A percentile compares a stretch with the other conserved stretches of the same genome.
These are phyloP conservation scores for Hyperoplus immaculatus DNA, from an alignment of 2,797 vertebrate species.

Conservation along the genomic window DNA sequence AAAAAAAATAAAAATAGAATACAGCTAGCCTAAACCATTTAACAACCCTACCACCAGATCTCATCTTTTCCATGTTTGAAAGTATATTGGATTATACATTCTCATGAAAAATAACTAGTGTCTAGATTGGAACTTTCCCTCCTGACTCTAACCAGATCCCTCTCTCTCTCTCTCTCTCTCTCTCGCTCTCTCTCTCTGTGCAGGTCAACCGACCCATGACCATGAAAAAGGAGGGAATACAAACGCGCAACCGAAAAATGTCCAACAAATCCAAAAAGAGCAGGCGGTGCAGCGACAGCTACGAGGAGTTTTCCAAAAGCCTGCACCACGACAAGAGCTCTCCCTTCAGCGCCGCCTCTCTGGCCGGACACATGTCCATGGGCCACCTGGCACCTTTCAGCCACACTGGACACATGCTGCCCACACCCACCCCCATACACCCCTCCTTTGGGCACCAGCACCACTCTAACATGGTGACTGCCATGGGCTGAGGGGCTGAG, in stretches of 20 bases:
- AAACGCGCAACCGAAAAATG: constrained; percentile 99
- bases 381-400: constrained; percentile 92
- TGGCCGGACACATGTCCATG: constrained; percentile 93
- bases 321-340: constrained; percentile 94
- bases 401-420: constrained; percentile 95
- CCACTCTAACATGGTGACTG: constrained; percentile 96
- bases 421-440: constrained; percentile 95
- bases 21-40: too few relatives aligned
- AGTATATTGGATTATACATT: background rate
- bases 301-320: constrained; percentile 94
- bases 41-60: background rate
- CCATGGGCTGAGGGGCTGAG: constrained; percentile 90
- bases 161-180: constrained; percentile 14
- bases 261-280: constrained; percentile 98
- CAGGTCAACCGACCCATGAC: constrained; percentile 98
- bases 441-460: constrained; percentile 95
- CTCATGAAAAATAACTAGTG: background rate
- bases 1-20: background rate
- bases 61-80: background rate
- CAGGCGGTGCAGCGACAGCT: constrained; percentile 90
- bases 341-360: constrained; percentile 91
- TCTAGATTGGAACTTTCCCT: background rate
- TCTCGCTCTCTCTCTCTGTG: constrained; percentile 19
- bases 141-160: background rate
- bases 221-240: constrained; percentile 99